Percentiles rank a stretch among this genome's conserved stretches.
Conservation (phyloP, 2,888 invertebrate genomes). For the Trilocha varians region DNA sequence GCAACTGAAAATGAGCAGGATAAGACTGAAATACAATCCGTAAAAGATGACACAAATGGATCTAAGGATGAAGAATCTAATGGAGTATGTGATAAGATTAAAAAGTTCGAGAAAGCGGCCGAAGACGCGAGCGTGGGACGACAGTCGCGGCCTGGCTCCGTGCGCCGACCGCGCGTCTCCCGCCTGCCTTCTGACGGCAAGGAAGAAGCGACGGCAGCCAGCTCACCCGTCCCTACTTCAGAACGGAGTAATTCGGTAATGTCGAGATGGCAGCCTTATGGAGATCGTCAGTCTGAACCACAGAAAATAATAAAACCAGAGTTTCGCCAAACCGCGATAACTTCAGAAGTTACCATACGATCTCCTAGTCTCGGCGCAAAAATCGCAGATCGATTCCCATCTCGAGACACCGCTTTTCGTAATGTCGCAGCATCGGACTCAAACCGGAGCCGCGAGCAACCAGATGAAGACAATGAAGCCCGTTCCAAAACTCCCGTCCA, state of each 20-base stretch:
- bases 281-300: constrained; percentile 49
- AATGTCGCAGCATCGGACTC: constrained; percentile 56
- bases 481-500: neutral
- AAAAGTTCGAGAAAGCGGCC: constrained; percentile 62
- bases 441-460: constrained; percentile 26
- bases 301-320: constrained; percentile 63
- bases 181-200: constrained; percentile 18
- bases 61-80: constrained; percentile 40
- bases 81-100: constrained; percentile 66
- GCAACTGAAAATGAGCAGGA: constrained; percentile 13
- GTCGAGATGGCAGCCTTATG: constrained; percentile 42
- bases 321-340: constrained; percentile 55
- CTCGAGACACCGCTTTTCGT: constrained; percentile 62
- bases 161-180: constrained; percentile 36
- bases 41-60: constrained; percentile 12
- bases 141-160: constrained; percentile 50
- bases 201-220: neutral
- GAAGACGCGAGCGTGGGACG: constrained; percentile 49
- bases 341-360: constrained; percentile 55
- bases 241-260: constrained; percentile 19
- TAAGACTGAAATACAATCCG: constrained; percentile 11
- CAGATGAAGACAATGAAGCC: constrained; percentile 31
- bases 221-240: constrained; percentile 5
- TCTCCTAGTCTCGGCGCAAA: constrained; percentile 61
- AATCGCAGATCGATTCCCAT: constrained; percentile 57